Evolutionary conservation across 2,113 vertebrate genomes (phyloP), one percentile per base, ranked within the genome.

Genomic region (Etheostoma cragini): DNA sequence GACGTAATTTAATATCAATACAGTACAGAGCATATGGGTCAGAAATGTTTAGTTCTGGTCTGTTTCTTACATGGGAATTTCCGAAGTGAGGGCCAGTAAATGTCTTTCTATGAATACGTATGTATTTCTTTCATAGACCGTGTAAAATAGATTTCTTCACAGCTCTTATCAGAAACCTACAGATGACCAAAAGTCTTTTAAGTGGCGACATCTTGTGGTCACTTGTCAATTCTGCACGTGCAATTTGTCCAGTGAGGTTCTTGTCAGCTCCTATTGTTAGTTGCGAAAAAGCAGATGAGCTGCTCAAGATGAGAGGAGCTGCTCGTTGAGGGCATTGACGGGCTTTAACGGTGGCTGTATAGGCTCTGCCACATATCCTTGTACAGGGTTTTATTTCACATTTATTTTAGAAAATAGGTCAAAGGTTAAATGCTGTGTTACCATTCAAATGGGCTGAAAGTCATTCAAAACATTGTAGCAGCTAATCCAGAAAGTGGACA

Each of bases 161-260:
- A 24, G 50, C 2, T 22, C 33, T 19, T 0, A 53, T 19, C 61
- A 30, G 6, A 80, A 26, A 46, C 35, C n/a, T 6, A 14, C 53
- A 19, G 22, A 30, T 24, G 30, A 53, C 5, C 33, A 5, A 49
- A n/a, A 61, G 6, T 26, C 26, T 0, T 38, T 35, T 79, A 63
- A 45, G 47, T 22, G 42, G 49, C 0, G 82, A 49, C 76, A 65
- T 16, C 42, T 50, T 57, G 60, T 72, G 78, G 42, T 42, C 7
- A 1, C 5, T 26, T 42, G 6, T 49, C n/a, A n/a, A 14, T 50
- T 3, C 3, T 30, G 49, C 56, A 46, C 15, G 6, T 5, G 19
- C 0, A 1, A 61, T 47, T 16, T 21, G 6, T 15, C 12, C 5
- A 7, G 2, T 8, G 8, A 19, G 3, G 1, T 26, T 65, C 14